Conservation (phyloP, 2,888 invertebrate species). For the Horisme vitalbata region DNA sequence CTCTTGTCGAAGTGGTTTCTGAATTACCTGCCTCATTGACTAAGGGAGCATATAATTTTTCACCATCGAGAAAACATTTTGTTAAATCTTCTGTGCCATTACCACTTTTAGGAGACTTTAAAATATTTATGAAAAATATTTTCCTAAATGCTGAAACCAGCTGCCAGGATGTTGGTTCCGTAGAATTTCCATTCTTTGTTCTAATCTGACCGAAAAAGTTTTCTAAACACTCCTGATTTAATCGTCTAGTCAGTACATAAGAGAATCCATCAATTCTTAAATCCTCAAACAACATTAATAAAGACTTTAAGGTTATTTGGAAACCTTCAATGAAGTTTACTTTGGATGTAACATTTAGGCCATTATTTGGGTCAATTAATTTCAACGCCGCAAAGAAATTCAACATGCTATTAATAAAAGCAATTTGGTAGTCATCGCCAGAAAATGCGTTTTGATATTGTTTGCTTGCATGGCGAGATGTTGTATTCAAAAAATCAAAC, state of each 20-base stretch:
- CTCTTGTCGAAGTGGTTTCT: not conserved
- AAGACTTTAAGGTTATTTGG: conserved; percentile 26
- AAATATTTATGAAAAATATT: conserved; percentile 11
- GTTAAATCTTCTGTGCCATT: conserved; percentile 1
- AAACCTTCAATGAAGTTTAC: conserved; percentile 19
- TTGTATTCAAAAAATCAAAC: conserved; percentile 1
- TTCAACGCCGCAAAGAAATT: not conserved
- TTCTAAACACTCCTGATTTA: conserved; percentile 24
- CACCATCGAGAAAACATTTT: not conserved
- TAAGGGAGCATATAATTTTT: not conserved
- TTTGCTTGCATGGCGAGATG: not conserved
- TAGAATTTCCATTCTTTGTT: not conserved
- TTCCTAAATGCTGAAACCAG: conserved; percentile 1
- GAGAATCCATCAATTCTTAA: conserved; percentile 20
- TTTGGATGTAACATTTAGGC: not conserved
- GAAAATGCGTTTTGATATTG: conserved; percentile 1
- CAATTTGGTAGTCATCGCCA: not conserved
- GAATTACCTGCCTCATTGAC: not conserved
- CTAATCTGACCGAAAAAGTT: conserved; percentile 19
- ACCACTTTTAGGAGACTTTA: conserved; percentile 1
- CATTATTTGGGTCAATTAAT: not conserved
- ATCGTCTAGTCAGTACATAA: conserved; percentile 21
- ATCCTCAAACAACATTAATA: conserved; percentile 21
- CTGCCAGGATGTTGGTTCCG: conserved; percentile 3
- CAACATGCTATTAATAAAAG: not conserved